phyloP scores from a whole-genome alignment of 2,797 vertebrate species.

The Glossophaga mutica region DNA sequence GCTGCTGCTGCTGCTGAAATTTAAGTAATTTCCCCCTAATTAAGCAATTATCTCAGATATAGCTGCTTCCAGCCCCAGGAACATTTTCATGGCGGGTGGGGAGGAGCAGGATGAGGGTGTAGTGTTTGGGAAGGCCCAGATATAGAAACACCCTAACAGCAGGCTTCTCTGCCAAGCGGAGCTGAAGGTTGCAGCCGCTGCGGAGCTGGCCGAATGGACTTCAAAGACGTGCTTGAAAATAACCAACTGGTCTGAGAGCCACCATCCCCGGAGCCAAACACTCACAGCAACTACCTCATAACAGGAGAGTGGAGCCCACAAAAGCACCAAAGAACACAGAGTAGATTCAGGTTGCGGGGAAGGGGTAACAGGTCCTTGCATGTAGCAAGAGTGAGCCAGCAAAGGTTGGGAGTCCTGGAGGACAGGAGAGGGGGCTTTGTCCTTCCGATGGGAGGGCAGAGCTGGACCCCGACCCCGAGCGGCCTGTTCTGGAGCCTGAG shows the following conservation, averaged over 20 bases:
- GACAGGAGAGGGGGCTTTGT: neutral
- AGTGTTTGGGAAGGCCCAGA: neutral
- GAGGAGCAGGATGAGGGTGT: neutral
- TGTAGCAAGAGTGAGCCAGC: neutral
- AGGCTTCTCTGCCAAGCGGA: accelerated
- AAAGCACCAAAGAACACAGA: neutral
- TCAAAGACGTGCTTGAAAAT: neutral
- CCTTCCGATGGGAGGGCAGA: neutral
- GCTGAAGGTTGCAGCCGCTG: accelerated
- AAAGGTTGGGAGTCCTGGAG: neutral
- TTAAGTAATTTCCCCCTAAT: conserved; percentile 80
- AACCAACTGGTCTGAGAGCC: neutral
- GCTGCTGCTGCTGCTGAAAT: conserved; percentile 59
- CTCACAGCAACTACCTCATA: neutral
- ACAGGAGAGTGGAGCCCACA: neutral
- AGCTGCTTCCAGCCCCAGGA: conserved; percentile 54
- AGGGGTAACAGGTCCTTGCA: neutral
- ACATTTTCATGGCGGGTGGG: neutral
- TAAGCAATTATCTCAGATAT: conserved; percentile 79
- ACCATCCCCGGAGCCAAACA: neutral
- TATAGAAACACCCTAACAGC: neutral
- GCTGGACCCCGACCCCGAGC: neutral
- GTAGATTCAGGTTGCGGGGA: neutral
- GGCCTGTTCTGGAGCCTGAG: neutral
- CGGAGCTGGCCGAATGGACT: neutral